Base-by-base conservation (phyloP, 1,140 invertebrate genomes). In the Danaus melanippus region DNA sequence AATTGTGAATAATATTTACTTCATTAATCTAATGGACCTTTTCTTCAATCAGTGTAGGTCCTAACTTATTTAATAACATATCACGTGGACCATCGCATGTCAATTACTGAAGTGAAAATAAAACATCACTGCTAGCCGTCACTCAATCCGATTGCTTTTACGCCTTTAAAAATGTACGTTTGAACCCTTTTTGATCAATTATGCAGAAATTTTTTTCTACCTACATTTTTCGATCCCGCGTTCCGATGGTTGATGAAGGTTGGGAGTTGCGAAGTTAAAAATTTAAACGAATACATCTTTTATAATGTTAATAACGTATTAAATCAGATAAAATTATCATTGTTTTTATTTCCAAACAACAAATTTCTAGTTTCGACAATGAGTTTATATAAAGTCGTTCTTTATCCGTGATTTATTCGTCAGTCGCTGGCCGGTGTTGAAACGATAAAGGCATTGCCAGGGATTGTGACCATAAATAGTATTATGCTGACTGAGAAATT, bases 141-240 rank as follows among this genome's bases (percentile, higher is more conserved):
- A 32, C 21, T 32, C 21, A 32, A 32, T 12, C 44, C 8, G 45
- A 15, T 45, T 11, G 47, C 32, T 54, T 60, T 54, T 50, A 60
- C 12, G 48, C 21, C 15, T 40, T 60, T 54, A 54, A 60, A 49
- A 58, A 53, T 58, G 46, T 53, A 58, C 44, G 48, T 12, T 15
- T 8, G 15, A 17, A 21, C 42, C 51, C 12, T 46, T 53, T 46
- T 45, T n/a, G 21, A 46, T 52, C 53, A 60, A 60, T 60, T 55
- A 60, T 60, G 40, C 45, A 43, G 21, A 42, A 57, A 51, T 51
- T 51, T 42, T 43, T 43, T 39, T 11, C n/a, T n/a, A 21, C 42
- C 4, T 15, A 9, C 8, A 32, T n/a, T 10, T 32, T 12, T 8
- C 11, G 43, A 44, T 12, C 56, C 56, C 32, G 32, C 12, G 17